These are phyloP conservation scores for Okamejei kenojei DNA, from an alignment of 2,797 vertebrate species.

Conservation along the genomic window DNA sequence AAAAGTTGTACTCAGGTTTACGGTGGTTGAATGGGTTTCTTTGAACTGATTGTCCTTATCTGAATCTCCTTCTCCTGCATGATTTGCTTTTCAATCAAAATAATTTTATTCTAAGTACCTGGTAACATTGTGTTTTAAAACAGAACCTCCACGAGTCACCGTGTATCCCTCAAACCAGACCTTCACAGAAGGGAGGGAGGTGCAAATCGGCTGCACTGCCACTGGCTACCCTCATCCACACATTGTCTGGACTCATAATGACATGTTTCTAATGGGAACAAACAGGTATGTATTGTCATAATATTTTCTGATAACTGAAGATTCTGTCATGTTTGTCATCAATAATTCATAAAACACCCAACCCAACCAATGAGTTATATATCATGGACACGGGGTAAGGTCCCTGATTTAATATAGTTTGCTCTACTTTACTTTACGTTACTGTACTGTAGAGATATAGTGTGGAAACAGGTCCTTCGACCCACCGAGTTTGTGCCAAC, in stretches of 20 bases:
- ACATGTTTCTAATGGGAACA: conserved; percentile 75
- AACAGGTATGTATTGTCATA: conserved; percentile 65
- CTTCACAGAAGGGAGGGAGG: conserved; percentile 72
- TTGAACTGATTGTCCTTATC: not conserved
- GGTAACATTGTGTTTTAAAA: conserved; percentile 41
- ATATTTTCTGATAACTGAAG: not conserved
- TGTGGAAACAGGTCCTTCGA: too few relatives aligned
- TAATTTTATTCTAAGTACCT: not conserved
- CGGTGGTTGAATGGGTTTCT: not conserved
- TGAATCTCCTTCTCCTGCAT: not conserved
- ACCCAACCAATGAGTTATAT: too few relatives aligned
- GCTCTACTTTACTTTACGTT: too few relatives aligned
- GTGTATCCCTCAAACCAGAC: conserved; percentile 78
- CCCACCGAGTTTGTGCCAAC: too few relatives aligned
- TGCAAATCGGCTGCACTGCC: conserved; percentile 75
- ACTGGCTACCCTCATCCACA: conserved; percentile 77
- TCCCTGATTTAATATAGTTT: too few relatives aligned
- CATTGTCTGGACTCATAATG: conserved; percentile 81
- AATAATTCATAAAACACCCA: not conserved
- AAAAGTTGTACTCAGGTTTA: not conserved
- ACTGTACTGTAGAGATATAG: too few relatives aligned
- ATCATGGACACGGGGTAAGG: too few relatives aligned
- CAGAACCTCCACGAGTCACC: conserved; percentile 74
- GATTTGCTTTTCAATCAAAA: not conserved
- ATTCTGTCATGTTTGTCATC: not conserved